Evolutionary conservation across 2,113 vertebrate species (phyloP), one percentile per base, ranked within the genome.

Genomic region (Pontoporia blainvillei): DNA sequence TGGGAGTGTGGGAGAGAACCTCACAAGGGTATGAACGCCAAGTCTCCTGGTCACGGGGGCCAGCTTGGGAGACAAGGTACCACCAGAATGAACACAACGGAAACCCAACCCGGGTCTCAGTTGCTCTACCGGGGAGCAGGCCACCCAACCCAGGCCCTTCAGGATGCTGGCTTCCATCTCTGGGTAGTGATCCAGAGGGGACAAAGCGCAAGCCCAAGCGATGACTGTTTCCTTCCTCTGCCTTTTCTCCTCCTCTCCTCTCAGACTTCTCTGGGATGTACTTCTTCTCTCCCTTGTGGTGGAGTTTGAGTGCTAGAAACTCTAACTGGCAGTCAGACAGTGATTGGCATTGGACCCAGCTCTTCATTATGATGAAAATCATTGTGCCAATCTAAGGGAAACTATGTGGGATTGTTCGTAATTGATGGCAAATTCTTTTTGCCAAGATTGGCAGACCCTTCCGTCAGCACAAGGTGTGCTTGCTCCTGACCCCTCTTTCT

Each of bases 321-420:
- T 86, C 49, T 81, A 66, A 52, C 29, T 44, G 64, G 79, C 2
- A 12, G 36, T 83, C 93, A 85, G 75, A 84, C 67, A 79, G 34
- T 41, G 83, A 82, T 18, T 36, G 66, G 2, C 23, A 61, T 44
- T 34, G 21, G 54, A 79, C n/a, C 62, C 73, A 85, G 34, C 23
- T 86, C 73, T 85, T 95, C 76, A 66, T 86, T 83, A 92, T n/a
- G 59, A 34, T 76, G 52, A 31, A 96, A 73, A 69, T 76, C 94
- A 59, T 7, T 12, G 49, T 89, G 87, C 83, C 83, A 86, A 46
- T 57, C 79, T 34, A 62, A 71, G 54, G 36, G 86, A 87, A 69
- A 31, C 5, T 0, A 46, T 3, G 57, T 49, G 41, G 5, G 23
- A 36, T n/a, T 39, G 5, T 91, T 94, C 90, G 54, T 62, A 75